phyloP scores from a whole-genome alignment of 92 coral and sea anemone species.

The Heteractis magnifica region DNA sequence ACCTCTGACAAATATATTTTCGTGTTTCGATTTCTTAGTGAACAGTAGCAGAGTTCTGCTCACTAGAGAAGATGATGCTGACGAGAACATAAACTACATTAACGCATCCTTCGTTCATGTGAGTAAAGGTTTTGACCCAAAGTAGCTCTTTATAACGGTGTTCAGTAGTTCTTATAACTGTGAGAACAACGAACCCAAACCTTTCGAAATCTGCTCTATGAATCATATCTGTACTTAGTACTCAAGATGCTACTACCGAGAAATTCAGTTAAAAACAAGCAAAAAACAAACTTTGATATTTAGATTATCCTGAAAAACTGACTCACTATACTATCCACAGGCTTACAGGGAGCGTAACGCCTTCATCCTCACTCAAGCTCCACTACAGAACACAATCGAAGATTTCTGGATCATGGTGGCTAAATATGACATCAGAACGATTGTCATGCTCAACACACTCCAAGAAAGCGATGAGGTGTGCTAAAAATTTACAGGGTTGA shows the following conservation, averaged over 20 bases:
- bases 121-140: constrained; percentile 9
- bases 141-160: no score
- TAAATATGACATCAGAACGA: constrained; percentile 59
- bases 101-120: constrained; percentile 64
- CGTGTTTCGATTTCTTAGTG: constrained; percentile 29
- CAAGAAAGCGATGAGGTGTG: constrained; percentile 47
- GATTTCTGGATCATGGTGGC: constrained; percentile 80
- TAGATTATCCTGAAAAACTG: neutral
- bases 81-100: constrained; percentile 30
- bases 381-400: constrained; percentile 53
- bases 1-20: neutral
- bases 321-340: neutral
- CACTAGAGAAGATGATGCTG: constrained; percentile 18
- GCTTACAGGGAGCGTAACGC: constrained; percentile 62
- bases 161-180: no score
- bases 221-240: no score
- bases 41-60: constrained; percentile 47
- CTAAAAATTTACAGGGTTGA: no score
- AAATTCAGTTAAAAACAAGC: no score
- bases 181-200: no score
- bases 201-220: no score
- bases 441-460: constrained; percentile 67
- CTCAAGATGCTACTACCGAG: no score
- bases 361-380: constrained; percentile 70
- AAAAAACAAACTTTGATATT: neutral